phyloP scores from a whole-genome alignment of 2,888 invertebrate species.

The Hedychridium roseum region DNA sequence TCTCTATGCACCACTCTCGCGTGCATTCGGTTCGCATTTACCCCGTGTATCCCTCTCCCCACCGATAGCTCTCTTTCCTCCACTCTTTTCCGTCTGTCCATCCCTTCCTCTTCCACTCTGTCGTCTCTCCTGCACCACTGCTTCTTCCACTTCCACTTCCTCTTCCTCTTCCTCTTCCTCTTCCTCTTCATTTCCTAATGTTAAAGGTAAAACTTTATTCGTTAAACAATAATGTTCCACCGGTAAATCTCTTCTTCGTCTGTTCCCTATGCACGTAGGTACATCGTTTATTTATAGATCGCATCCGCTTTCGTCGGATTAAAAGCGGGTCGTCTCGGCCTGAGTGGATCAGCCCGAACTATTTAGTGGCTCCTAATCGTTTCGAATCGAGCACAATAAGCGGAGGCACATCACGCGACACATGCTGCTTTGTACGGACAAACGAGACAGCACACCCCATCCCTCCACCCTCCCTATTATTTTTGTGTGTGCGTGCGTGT shows the following conservation, averaged over 20 bases:
- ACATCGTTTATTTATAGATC: conserved; percentile 41
- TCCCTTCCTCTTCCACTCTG: conserved; percentile 4
- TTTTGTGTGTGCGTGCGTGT: not conserved
- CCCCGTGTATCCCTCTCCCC: conserved; percentile 13
- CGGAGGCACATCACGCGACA: conserved; percentile 38
- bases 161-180: not conserved
- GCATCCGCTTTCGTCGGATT: conserved; percentile 48
- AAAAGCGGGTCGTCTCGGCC: conserved; percentile 37
- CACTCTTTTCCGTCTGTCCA: no score
- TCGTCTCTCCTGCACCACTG: conserved; percentile 2
- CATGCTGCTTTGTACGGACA: no score
- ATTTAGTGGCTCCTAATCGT: conserved; percentile 47
- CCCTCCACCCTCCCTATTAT: no score
- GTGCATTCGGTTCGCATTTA: conserved; percentile 26
- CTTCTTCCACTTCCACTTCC: conserved; percentile 4
- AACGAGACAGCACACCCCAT: no score
- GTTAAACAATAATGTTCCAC: no score
- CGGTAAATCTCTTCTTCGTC: no score
- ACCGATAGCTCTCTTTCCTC: no score
- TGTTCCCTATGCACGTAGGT: no score
- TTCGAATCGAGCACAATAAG: conserved; percentile 40
- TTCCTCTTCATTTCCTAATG: conserved; percentile 3
- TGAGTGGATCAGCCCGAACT: conserved; percentile 42
- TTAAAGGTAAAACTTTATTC: no score
- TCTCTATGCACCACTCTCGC: no score